Evolutionary conservation across 1,140 invertebrate genomes (phyloP).

Genomic region (Bombus confusus): DNA sequence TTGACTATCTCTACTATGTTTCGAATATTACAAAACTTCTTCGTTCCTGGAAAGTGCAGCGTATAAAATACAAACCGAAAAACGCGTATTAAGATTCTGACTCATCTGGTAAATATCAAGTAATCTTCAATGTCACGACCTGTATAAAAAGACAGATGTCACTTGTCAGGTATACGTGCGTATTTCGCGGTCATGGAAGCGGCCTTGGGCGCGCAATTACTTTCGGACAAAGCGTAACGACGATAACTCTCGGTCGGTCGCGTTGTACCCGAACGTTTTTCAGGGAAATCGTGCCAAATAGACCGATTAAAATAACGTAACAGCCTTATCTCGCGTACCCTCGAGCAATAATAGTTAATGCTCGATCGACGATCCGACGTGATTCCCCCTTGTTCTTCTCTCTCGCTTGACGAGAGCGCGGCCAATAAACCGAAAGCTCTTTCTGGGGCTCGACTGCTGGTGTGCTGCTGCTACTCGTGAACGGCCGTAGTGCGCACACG

Average conservation of each 20-base stretch:
- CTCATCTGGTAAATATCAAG: not conserved
- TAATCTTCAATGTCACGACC: not conserved
- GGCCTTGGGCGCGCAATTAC: not conserved
- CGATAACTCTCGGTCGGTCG: not conserved
- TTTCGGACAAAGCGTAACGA: conserved; percentile 17
- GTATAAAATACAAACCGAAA: not conserved
- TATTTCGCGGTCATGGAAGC: not conserved
- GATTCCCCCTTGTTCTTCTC: conserved; percentile 39
- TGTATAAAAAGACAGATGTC: not conserved
- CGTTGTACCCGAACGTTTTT: conserved; percentile 19
- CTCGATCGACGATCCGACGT: conserved; percentile 47
- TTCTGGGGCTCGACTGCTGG: conserved; percentile 18
- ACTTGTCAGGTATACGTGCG: not conserved
- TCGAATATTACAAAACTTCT: no score
- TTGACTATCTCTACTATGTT: no score
- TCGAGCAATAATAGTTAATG: conserved; percentile 51
- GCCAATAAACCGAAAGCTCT: conserved; percentile 49
- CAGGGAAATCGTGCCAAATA: conserved; percentile 41
- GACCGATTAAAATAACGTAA: conserved; percentile 52
- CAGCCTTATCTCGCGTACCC: conserved; percentile 49
- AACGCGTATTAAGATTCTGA: not conserved
- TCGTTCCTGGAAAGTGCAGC: no score
- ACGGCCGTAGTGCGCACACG: conserved; percentile 2
- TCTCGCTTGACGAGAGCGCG: conserved; percentile 6
- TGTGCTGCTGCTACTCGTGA: not conserved